Percentiles rank a stretch among this genome's conserved stretches.
Conservation (phyloP, 2,888 invertebrate genomes). For the Epiblema foenella region DNA sequence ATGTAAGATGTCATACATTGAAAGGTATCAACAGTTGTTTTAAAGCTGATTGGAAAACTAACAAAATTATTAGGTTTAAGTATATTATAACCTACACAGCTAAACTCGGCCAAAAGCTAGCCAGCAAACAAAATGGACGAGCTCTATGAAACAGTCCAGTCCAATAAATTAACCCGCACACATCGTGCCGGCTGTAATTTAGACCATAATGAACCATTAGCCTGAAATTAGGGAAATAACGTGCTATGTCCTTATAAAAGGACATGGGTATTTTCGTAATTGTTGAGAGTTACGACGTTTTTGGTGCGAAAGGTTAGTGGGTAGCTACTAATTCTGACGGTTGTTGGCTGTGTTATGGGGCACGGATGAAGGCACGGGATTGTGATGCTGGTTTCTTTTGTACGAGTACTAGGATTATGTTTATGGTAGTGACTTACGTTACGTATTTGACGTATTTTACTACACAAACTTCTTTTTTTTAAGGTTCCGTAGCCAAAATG, state of each 20-base stretch:
- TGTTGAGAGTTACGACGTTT: neutral
- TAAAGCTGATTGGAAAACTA: neutral
- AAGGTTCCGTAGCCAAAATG: too few relatives aligned
- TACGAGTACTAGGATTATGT: neutral
- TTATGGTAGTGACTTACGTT: neutral
- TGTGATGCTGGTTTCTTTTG: conserved; percentile 17
- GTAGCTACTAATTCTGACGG: conserved; percentile 39
- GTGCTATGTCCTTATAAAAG: neutral
- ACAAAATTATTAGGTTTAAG: neutral
- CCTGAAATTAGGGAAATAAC: conserved; percentile 44
- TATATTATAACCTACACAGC: neutral
- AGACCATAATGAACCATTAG: conserved; percentile 45
- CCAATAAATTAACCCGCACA: conserved; percentile 39
- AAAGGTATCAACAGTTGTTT: too few relatives aligned
- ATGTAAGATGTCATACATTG: too few relatives aligned
- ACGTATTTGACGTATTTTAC: too few relatives aligned
- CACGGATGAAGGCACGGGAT: conserved; percentile 5
- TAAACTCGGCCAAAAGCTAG: neutral
- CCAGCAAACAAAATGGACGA: conserved; percentile 22
- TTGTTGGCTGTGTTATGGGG: conserved; percentile 16
- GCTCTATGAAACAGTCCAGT: conserved; percentile 31
- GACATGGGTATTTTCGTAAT: neutral
- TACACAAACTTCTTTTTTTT: too few relatives aligned
- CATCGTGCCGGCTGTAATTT: conserved; percentile 42
- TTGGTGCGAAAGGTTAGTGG: neutral